Evolutionary conservation across 1,140 invertebrate genomes (phyloP), one percentile per base, ranked within the genome.

Genomic region (Hypothenemus hampei): DNA sequence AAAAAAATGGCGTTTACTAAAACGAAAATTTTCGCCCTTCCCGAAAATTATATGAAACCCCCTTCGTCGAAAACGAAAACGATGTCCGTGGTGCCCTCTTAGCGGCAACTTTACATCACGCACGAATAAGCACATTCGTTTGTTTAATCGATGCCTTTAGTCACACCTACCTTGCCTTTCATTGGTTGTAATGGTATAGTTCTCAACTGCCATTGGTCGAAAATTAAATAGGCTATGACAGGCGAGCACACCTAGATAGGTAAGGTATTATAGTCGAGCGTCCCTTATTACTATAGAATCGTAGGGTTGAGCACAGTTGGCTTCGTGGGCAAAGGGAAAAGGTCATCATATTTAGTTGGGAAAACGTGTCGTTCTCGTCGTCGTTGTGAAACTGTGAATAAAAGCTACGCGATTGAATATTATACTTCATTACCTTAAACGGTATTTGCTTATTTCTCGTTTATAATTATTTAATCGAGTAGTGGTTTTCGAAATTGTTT

Each of bases 201-300:
- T 29, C 41, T 54, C 8, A 22, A 33, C 21, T 8, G n/a, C 23
- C 50, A 68, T 65, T 63, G 65, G 66, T 24, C 33, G 40, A 23
- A 35, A 31, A 4, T 11, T n/a, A 18, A 19, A 39, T 44, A 35
- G 52, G 48, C 44, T 58, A 57, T 61, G 64, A 65, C 60, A 62
- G 56, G 60, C 56, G 64, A 63, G 58, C 59, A 66, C 64, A 66
- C 64, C 64, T 66, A 64, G 60, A 58, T 57, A 66, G 64, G 64
- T 66, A n/a, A n/a, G n/a, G n/a, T n/a, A n/a, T n/a, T n/a, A n/a
- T n/a, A n/a, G 64, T 64, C 59, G 44, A 59, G 54, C 46, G 41
- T 45, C 47, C 48, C 59, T 58, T 55, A n/a, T n/a, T 54, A 60
- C 58, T 58, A 60, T 54, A 57, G 57, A 59, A 59, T 59, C 52